Evolutionary conservation across 2,888 invertebrate species (phyloP).

Genomic region (Hirtodrosophila trivittata): DNA sequence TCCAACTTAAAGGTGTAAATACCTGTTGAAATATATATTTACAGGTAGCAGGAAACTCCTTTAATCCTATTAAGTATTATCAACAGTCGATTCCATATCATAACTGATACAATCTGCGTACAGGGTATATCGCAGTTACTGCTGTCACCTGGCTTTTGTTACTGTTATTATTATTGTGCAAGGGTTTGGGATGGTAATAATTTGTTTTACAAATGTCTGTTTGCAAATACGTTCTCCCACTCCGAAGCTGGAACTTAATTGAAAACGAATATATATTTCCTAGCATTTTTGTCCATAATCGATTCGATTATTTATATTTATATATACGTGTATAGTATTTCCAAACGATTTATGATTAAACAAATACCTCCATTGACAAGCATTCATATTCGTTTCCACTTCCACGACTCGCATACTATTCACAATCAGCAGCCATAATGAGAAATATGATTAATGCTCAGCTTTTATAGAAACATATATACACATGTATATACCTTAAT

Average conservation of each 20-base stretch:
- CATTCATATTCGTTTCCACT: constrained; percentile 15
- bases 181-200: too few species aligned
- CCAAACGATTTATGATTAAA: constrained; percentile 39
- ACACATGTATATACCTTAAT: too few species aligned
- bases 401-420: constrained; percentile 22
- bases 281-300: constrained; percentile 41
- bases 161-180: too few species aligned
- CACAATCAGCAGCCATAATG: constrained; percentile 34
- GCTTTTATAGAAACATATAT: neutral
- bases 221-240: neutral
- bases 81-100: too few species aligned
- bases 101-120: too few species aligned
- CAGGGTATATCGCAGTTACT: too few species aligned
- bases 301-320: constrained; percentile 39
- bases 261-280: constrained; percentile 25
- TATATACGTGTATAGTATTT: constrained; percentile 4
- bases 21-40: too few species aligned
- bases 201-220: neutral
- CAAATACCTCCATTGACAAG: constrained; percentile 32
- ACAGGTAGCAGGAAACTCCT: too few species aligned
- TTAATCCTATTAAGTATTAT: too few species aligned
- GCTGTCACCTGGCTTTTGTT: too few species aligned
- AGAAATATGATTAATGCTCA: constrained; percentile 55
- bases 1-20: too few species aligned
- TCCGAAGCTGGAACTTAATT: constrained; percentile 18